Base-by-base conservation (phyloP, 1,140 invertebrate species). In the Drosophila sp. region DNA sequence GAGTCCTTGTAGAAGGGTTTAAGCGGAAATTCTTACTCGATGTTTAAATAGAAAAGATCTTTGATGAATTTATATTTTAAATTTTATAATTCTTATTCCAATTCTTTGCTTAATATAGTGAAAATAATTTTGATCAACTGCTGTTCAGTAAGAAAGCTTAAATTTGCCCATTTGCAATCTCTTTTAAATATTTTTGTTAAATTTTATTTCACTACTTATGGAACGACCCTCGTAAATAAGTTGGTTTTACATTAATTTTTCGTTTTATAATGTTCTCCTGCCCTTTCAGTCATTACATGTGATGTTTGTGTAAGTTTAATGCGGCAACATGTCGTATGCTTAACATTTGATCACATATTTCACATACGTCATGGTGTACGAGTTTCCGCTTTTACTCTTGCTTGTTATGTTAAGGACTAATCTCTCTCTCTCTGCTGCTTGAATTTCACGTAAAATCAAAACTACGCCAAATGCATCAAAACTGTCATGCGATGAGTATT, bases 391-490 rank as follows among this genome's bases (percentile, higher is more conserved):
- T 65, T 70, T 66, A 61, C 38, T 68, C 60, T 70, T 73, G 25
- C 58, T 41, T 60, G 41, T 56, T 50, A 70, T 56, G 74, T 62
- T 56, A 61, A 79, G 57, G 65, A 72, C 71, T 66, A 86, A 75
- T 86, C 79, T 56, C 60, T 17, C 17, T 17, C 17, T 17, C 17
- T 17, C 17, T 17, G 17, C 17, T 79, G 68, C 83, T 83, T 87
- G 72, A 83, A 86, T 87, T 75, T 54, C 72, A 50, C 7, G 60
- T 61, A 60, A 83, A 78, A 87, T 87, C 83, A 83, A 83, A 86
- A 76, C 83, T 54, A 10, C 27, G 57, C 72, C 30, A 64, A 76
- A 76, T 76, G 66, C 72, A 70, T 76, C 73, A 82, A 71, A 73
- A 67, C 57, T 66, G 60, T 70, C 44, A 50, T 50, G 44, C 23